Evolutionary conservation across 2,113 vertebrate species (phyloP).

Genomic region (Ceuthmochares aereus): DNA sequence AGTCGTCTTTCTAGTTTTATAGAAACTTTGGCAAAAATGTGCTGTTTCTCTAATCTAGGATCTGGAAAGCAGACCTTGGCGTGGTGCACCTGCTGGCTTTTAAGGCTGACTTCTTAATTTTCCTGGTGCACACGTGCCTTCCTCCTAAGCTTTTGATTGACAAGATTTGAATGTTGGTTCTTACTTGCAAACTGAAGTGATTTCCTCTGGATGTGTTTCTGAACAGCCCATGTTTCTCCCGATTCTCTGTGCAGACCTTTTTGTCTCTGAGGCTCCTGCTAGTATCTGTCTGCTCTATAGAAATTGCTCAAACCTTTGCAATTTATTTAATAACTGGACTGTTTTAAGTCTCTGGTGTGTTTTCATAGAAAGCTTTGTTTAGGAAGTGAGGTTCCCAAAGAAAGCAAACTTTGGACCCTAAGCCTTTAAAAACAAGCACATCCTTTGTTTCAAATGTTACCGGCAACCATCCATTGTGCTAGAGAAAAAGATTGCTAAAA

Average conservation of each 20-base stretch:
- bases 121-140: neutral
- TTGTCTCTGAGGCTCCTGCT: neutral
- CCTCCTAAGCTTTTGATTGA: neutral
- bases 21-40: neutral
- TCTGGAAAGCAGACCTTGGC: neutral
- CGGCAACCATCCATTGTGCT: neutral
- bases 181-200: neutral
- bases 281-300: neutral
- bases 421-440: neutral
- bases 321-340: neutral
- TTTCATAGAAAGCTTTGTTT: neutral
- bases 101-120: neutral
- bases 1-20: neutral
- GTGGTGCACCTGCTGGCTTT: neutral
- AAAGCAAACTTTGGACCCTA: neutral
- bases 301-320: neutral
- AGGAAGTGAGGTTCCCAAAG: constrained; percentile 10
- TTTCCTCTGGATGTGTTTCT: neutral
- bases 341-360: neutral
- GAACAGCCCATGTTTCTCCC: neutral
- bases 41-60: neutral
- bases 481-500: neutral
- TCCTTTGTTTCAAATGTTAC: constrained; percentile 1
- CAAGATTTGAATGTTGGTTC: neutral
- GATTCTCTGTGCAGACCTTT: neutral